These are phyloP conservation scores for Rhyacophila evoluta DNA, from an alignment of 2,888 invertebrate genomes.

Conservation along the genomic window DNA sequence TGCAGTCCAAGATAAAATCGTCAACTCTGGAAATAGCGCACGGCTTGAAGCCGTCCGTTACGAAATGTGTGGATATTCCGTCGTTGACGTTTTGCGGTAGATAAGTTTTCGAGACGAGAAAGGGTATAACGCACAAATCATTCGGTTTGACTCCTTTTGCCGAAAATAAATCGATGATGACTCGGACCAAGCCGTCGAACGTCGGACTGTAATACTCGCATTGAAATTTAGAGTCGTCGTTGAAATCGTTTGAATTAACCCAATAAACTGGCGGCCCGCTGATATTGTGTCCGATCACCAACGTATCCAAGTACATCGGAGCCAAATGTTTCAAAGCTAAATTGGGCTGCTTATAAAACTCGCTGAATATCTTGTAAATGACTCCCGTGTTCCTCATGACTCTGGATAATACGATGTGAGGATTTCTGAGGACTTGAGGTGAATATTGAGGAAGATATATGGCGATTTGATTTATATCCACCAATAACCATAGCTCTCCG, in stretches of 20 bases:
- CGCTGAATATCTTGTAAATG: constrained; percentile 59
- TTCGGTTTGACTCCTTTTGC: constrained; percentile 60
- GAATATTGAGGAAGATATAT: constrained; percentile 60
- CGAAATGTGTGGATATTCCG: constrained; percentile 58
- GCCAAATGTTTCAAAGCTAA: constrained; percentile 56
- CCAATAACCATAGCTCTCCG: constrained; percentile 61
- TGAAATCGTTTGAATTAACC: constrained; percentile 56
- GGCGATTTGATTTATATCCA: constrained; percentile 61
- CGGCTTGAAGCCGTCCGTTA: constrained; percentile 59
- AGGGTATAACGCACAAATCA: constrained; percentile 60
- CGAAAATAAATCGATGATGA: constrained; percentile 60
- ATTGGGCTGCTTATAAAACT: constrained; percentile 59
- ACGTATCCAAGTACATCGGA: constrained; percentile 56
- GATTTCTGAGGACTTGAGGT: constrained; percentile 58
- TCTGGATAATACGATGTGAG: constrained; percentile 58
- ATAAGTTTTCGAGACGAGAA: constrained; percentile 58
- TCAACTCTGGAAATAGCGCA: constrained; percentile 59
- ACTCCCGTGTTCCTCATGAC: constrained; percentile 60
- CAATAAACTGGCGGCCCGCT: constrained; percentile 60
- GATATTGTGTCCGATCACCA: constrained; percentile 58
- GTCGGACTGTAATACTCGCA: constrained; percentile 27
- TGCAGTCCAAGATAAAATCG: constrained; percentile 57
- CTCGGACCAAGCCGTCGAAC: constrained; percentile 56
- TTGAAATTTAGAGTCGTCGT: background rate
- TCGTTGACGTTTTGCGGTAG: constrained; percentile 58